Evolutionary conservation across 2,888 invertebrate genomes (phyloP), one percentile per base, ranked within the genome.

Genomic region (Pandemis heparana): DNA sequence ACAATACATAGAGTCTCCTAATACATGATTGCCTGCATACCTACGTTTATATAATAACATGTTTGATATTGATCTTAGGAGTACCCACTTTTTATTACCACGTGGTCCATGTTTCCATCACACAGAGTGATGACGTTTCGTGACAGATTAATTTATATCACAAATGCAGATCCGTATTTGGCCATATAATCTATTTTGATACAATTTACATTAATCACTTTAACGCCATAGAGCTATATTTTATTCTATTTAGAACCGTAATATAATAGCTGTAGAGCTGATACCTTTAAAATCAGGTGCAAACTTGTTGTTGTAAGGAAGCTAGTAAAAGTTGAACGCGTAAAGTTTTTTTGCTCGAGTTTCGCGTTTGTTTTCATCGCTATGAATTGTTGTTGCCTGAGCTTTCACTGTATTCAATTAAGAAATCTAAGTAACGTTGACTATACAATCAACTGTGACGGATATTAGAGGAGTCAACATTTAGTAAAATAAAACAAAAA

Each of bases 281-380:
- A n/a, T n/a, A 5, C 7, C 14, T 7, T 6, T 46, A 14, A 14
- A 14, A 18, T 23, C 6, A 14, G 9, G 8, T 46, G 32, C 12
- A 46, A 14, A 32, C 14, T 7, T 32, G 32, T 6, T n/a, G 4
- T 63, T 46, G 63, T 46, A 46, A 46, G 43, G 23, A 63, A 9
- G 46, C 60, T 43, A 71, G 70, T 63, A 64, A 64, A 56, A 71
- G 53, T 59, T 14, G 38, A 62, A 51, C 46, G n/a, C 16, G 39
- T 70, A 53, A 70, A 53, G 41, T 51, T 70, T 46, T 46, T 32
- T 46, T 71, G 46, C 59, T 66, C 46, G 43, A 16, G 46, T 64
- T 71, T 60, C 65, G 71, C 56, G 63, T 43, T 62, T 62, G 62
- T 62, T 62, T 62, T 62, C 43, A 23, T 62, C 62, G 10, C 62